These are phyloP conservation scores for Sebastes taczanowskii DNA, from an alignment of 2,797 vertebrate genomes.

Conservation along the genomic window DNA sequence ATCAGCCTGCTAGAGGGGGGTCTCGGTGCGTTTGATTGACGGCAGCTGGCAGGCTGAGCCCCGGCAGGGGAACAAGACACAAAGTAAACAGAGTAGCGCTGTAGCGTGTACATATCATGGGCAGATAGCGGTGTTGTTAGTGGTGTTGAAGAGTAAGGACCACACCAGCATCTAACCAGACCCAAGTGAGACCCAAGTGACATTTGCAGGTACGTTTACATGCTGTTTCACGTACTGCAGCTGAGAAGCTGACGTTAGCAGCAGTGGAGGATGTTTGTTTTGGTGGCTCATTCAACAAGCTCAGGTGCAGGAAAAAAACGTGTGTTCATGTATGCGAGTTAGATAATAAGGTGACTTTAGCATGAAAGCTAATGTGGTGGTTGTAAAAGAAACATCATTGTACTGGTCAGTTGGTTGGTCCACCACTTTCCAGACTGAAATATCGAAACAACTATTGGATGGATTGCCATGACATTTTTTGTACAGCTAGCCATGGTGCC, in stretches of 20 bases:
- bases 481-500: background rate
- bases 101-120: background rate
- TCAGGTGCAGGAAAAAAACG: background rate
- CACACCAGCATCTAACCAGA: background rate
- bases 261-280: background rate
- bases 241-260: background rate
- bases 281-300: background rate
- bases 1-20: background rate
- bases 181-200: background rate
- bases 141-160: background rate
- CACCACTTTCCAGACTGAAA: background rate
- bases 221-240: background rate
- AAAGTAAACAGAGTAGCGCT: background rate
- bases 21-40: background rate
- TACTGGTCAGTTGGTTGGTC: background rate
- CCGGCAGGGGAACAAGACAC: background rate
- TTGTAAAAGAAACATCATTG: background rate
- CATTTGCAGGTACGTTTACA: background rate
- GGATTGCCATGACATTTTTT: background rate
- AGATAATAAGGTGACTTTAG: background rate
- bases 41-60: background rate
- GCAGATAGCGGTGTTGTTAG: background rate
- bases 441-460: background rate
- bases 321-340: background rate
- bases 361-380: background rate